Conservation (phyloP, 2,797 vertebrate genomes). For the Echeneis naucrates region DNA sequence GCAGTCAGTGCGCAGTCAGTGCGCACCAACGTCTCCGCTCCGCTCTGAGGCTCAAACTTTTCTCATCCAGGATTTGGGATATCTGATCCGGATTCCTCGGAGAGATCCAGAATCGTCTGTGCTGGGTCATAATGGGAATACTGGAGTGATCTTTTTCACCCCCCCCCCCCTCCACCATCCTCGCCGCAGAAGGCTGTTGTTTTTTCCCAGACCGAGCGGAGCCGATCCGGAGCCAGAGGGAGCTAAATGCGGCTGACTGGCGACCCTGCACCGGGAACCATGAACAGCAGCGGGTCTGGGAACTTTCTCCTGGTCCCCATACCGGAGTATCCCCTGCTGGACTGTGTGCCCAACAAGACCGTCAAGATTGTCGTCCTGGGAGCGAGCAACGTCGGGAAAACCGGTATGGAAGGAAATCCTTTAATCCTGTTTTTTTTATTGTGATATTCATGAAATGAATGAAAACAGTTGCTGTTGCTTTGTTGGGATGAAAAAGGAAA, state of each 20-base stretch:
- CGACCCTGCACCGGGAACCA: conserved; percentile 81
- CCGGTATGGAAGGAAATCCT: conserved; percentile 83
- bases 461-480: neutral
- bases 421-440: no score
- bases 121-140: conserved; percentile 4
- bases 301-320: conserved; percentile 94
- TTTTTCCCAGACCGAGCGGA: conserved; percentile 16
- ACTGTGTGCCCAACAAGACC: conserved; percentile 90
- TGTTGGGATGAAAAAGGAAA: neutral
- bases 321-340: conserved; percentile 89
- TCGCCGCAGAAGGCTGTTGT: no score
- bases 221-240: conserved; percentile 39
- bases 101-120: neutral
- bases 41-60: neutral
- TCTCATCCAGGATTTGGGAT: no score
- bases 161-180: no score
- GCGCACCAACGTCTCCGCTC: no score
- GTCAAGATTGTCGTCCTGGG: conserved; percentile 94
- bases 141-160: conserved; percentile 22
- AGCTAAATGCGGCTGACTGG: conserved; percentile 83
- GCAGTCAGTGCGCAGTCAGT: conserved; percentile 23
- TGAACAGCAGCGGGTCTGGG: conserved; percentile 89
- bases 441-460: neutral
- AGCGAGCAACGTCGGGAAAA: conserved; percentile 92
- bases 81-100: neutral